These are phyloP conservation scores for Erpornis zantholeuca DNA, from an alignment of 2,113 vertebrate species.

Conservation along the genomic window DNA sequence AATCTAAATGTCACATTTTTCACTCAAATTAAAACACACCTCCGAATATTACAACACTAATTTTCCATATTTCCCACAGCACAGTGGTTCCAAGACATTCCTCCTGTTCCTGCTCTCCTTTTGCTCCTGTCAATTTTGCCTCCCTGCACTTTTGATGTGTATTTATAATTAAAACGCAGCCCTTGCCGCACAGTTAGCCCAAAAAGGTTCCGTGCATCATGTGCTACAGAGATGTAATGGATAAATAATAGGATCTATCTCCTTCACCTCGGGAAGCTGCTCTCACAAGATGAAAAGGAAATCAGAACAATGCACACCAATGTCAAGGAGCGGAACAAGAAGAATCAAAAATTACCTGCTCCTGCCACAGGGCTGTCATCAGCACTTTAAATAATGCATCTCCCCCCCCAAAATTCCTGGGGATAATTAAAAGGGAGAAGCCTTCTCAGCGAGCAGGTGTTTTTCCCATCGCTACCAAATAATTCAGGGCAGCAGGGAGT, in stretches of 20 bases:
- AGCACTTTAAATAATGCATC: neutral
- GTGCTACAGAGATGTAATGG: neutral
- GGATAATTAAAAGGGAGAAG: neutral
- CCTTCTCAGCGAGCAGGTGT: neutral
- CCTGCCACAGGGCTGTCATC: neutral
- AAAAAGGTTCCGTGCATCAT: neutral
- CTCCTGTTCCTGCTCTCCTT: neutral
- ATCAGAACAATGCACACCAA: neutral
- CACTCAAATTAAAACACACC: neutral
- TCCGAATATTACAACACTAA: neutral
- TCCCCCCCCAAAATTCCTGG: neutral
- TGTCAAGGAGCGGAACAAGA: neutral
- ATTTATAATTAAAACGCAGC: slow-evolving; percentile 43
- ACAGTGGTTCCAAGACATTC: neutral
- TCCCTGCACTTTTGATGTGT: neutral
- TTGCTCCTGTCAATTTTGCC: neutral
- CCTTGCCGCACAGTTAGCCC: neutral
- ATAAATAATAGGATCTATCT: neutral
- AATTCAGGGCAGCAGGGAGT: slow-evolving; percentile 4
- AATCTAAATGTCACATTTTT: neutral
- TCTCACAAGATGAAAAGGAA: neutral
- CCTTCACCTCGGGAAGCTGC: neutral
- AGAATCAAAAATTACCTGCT: neutral
- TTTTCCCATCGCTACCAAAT: slow-evolving; percentile 42
- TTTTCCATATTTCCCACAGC: neutral